Percentiles rank a stretch among this genome's conserved stretches.
These are phyloP conservation scores for Megaceryle maxima DNA, from an alignment of 2,113 vertebrate genomes.

Conservation along the genomic window DNA sequence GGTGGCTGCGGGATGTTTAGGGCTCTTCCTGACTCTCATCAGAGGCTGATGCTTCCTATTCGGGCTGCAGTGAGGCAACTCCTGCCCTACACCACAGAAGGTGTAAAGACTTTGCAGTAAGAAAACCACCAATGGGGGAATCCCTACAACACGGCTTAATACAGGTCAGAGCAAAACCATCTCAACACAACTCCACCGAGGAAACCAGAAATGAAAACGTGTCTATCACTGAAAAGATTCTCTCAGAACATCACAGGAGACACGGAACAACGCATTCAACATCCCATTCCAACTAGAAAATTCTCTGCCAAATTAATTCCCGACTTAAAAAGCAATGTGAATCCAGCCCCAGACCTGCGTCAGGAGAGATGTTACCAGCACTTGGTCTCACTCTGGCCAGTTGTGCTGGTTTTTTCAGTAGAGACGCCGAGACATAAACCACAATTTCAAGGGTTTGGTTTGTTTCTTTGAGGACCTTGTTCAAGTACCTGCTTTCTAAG, in stretches of 20 bases:
- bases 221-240: not conserved
- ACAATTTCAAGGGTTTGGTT: not conserved
- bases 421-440: fast-evolving
- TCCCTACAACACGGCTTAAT: fast-evolving
- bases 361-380: not conserved
- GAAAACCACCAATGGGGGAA: fast-evolving
- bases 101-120: fast-evolving
- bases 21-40: not conserved
- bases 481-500: not conserved
- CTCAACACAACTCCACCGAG: fast-evolving
- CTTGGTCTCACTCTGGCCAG: not conserved
- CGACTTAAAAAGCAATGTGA: fast-evolving
- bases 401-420: not conserved
- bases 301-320: not conserved
- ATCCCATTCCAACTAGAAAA: not conserved
- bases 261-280: fast-evolving
- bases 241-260: not conserved
- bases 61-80: not conserved
- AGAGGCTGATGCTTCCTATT: not conserved
- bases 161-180: not conserved
- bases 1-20: not conserved
- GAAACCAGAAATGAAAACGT: not conserved
- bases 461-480: not conserved
- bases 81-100: not conserved
- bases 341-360: not conserved